Evolutionary conservation across 2,113 vertebrate species (phyloP).

Genomic region (Myrmecophaga tridactyla): DNA sequence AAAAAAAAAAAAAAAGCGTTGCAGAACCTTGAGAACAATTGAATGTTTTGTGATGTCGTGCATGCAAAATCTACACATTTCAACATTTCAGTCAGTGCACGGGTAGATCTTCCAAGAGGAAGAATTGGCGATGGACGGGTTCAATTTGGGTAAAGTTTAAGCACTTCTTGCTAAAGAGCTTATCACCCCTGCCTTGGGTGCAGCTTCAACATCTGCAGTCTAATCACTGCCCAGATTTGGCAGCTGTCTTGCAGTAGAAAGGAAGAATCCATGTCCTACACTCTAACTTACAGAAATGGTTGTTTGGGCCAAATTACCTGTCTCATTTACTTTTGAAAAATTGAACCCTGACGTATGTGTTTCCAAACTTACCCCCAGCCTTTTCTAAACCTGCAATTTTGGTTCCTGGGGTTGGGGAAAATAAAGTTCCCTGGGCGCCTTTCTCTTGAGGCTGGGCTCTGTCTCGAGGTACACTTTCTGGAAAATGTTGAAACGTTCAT

Average conservation of each 20-base stretch:
- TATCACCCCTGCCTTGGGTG: background rate
- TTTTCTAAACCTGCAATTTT: slow-evolving; percentile 61
- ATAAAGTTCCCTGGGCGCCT: background rate
- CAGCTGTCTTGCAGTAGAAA: slow-evolving; percentile 5
- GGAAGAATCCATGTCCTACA: background rate
- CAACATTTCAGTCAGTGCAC: slow-evolving; percentile 89
- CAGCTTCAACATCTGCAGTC: background rate
- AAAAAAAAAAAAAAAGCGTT: slow-evolving; percentile 82
- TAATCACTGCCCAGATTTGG: background rate
- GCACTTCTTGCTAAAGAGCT: background rate
- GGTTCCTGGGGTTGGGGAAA: slow-evolving; percentile 14
- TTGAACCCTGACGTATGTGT: background rate
- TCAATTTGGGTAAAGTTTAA: slow-evolving; percentile 49
- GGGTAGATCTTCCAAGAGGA: slow-evolving; percentile 48
- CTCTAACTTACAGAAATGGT: background rate
- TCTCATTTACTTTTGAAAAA: slow-evolving; percentile 27
- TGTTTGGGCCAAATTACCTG: slow-evolving; percentile 54
- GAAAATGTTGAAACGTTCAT: slow-evolving; percentile 89
- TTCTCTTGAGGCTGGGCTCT: slow-evolving; percentile 33
- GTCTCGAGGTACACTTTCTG: slow-evolving; percentile 82
- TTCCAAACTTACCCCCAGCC: slow-evolving; percentile 29
- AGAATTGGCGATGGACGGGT: slow-evolving; percentile 52
- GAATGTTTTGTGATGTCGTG: slow-evolving; percentile 83
- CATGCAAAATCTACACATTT: slow-evolving; percentile 86
- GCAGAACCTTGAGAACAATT: slow-evolving; percentile 80